These are phyloP conservation scores for Popillia japonica DNA, from an alignment of 1,140 invertebrate species.

Conservation along the genomic window DNA sequence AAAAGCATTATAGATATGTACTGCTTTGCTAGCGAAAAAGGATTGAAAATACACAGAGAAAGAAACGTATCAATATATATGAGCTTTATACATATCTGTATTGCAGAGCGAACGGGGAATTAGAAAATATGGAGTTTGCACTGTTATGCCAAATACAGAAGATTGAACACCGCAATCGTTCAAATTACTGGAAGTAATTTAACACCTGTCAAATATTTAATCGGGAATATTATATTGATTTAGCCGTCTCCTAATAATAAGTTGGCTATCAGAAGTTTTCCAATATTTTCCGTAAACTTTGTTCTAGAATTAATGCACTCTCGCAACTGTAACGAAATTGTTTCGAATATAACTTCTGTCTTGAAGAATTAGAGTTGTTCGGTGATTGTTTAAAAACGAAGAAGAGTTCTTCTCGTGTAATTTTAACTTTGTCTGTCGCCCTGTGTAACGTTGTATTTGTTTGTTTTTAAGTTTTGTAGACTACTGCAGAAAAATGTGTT, in stretches of 20 bases:
- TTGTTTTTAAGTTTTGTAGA: no score
- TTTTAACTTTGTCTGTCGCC: no score
- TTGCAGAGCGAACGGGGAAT: neutral
- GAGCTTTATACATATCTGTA: neutral
- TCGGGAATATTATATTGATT: neutral
- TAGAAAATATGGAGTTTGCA: neutral
- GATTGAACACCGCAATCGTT: neutral
- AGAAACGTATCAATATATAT: neutral
- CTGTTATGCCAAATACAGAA: neutral
- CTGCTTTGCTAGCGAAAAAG: neutral
- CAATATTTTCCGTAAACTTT: neutral
- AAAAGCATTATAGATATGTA: neutral
- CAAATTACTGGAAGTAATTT: neutral
- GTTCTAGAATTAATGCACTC: no score
- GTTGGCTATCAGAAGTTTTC: neutral
- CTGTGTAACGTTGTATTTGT: no score
- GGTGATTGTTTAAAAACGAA: neutral
- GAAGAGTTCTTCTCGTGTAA: neutral
- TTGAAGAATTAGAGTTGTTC: neutral
- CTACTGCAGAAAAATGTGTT: no score
- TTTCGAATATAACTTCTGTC: neutral
- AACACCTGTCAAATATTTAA: neutral
- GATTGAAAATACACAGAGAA: neutral
- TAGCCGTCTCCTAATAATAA: neutral
- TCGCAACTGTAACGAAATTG: no score